Base-by-base conservation (phyloP, 1,140 invertebrate species). In the Adoxophyes honmai region DNA sequence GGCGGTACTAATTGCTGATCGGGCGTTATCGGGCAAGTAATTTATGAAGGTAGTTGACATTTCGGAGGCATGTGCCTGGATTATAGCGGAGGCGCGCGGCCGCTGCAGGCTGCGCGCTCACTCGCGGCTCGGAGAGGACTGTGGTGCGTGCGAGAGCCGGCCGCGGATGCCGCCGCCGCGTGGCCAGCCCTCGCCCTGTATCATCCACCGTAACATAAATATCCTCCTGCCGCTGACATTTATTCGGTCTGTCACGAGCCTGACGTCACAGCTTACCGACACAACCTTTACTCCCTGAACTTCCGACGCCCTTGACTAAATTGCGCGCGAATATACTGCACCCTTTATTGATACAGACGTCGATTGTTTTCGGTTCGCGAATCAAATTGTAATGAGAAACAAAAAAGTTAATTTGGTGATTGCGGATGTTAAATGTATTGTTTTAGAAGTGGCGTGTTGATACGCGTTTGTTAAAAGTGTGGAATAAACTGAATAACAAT, bases 101-200 rank as follows among this genome's bases (percentile, higher is more conserved):
- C 77, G 81, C 76, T 68, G 66, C 65, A 85, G 73, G 78, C 81
- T 80, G 78, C 83, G 79, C 78, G 78, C 81, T 86, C 81, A 76
- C 75, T 80, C 75, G 83, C 83, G 79, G 81, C 75, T 83, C 75
- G 71, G 68, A 75, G 76, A 75, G 78, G 61, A 86, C 83, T 48
- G n/a, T n/a, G 36, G 51, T 77, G 77, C 73, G 65, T 73, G 70
- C 58, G 66, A 57, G 42, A 59, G 70, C 52, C 39, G 58, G 3
- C 34, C 18, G 33, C 51, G 36, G 36, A n/a, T 6, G 21, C 21
- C 21, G 21, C 2, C 21, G 21, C 21, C 21, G 21, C 21, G 21
- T 28, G 21, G 21, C 21, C 21, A 1, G 34, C 8, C 34, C 34
- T 9, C 1, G 9, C 8, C n/a, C 8, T 11, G 8, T 8, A 33